A percentile compares a stretch with the other conserved stretches of the same genome.
Conservation (phyloP, 1,140 invertebrate species). For the Bombus impatiens region DNA sequence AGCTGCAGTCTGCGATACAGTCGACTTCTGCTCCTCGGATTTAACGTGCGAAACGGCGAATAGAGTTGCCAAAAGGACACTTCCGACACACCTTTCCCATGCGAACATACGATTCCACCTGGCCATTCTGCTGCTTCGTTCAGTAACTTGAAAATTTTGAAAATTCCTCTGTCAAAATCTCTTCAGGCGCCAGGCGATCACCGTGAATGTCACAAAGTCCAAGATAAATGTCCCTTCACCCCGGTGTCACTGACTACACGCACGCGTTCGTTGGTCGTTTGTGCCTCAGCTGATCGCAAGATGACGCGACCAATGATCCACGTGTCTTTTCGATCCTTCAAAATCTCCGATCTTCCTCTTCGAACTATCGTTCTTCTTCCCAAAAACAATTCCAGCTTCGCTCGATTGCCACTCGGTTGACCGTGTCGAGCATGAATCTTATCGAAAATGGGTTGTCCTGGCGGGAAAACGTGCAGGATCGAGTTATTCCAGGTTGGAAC, state of each 20-base stretch:
- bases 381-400: neutral
- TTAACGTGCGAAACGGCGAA: neutral
- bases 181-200: neutral
- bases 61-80: slow-evolving; percentile 18
- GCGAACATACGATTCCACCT: slow-evolving; percentile 5
- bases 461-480: neutral
- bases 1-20: slow-evolving; percentile 30
- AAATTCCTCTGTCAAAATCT: too few species aligned
- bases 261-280: neutral
- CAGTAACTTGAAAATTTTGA: neutral
- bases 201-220: neutral
- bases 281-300: slow-evolving; percentile 7
- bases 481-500: neutral
- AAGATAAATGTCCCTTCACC: neutral
- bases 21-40: neutral
- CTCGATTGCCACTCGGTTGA: too few species aligned
- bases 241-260: slow-evolving; percentile 15
- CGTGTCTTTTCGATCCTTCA: slow-evolving; percentile 27
- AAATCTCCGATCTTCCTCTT: neutral
- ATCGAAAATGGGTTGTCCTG: too few species aligned
- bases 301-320: neutral
- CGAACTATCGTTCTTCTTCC: too few species aligned
- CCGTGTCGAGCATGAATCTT: too few species aligned
- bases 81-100: slow-evolving; percentile 42
- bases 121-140: slow-evolving; percentile 9